Base-by-base conservation (phyloP, 2,797 vertebrate genomes). In the Sebastes cheni region DNA sequence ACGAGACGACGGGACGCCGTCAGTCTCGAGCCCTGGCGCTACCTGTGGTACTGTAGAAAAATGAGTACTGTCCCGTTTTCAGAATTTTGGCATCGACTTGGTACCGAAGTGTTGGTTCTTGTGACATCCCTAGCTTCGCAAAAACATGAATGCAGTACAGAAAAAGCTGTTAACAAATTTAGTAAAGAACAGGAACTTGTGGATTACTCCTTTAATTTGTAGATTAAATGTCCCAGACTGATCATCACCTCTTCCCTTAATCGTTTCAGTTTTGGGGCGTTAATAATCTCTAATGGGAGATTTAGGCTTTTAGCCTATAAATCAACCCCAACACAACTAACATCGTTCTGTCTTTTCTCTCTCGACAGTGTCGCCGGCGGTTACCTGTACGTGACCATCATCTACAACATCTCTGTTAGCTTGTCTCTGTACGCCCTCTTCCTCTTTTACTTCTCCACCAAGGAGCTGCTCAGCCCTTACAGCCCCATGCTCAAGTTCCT, bases 341-440 rank as follows among this genome's bases (percentile, higher is more conserved):
- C 56, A 4, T 30, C 0, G 4, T 11, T 32, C 30, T 74, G 2
- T 68, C 18, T 16, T 72, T 27, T 77, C 62, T 77, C 61, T 18
- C 56, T 39, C 61, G 59, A 14, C 93, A 99, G 98, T 14, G 97
- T 98, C 83, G 96, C 96, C 91, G 94, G 97, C 0, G 98, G 98
- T 82, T 99, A 99, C 95, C 96, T 99, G 81, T 99, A 99, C 0
- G 96, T 97, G 86, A 97, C 96, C 80, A 99, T 99, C 93, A 94
- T 99, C 92, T 97, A 99, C 94, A 99, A 99, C 95, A 94, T 99
- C 93, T 99, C 98, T 0, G 98, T 99, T 82, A 99, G 98, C 93
- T 93, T 99, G 91, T 97, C 98, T 0, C 96, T 99, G 12, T 99
- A 99, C 0, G 98, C 98, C 4, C 97, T 99, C 60, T 99, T 99